Percentiles rank a stretch among this genome's conserved stretches.
Conservation (phyloP, 2,113 vertebrate species). For the Patagioenas fasciata region DNA sequence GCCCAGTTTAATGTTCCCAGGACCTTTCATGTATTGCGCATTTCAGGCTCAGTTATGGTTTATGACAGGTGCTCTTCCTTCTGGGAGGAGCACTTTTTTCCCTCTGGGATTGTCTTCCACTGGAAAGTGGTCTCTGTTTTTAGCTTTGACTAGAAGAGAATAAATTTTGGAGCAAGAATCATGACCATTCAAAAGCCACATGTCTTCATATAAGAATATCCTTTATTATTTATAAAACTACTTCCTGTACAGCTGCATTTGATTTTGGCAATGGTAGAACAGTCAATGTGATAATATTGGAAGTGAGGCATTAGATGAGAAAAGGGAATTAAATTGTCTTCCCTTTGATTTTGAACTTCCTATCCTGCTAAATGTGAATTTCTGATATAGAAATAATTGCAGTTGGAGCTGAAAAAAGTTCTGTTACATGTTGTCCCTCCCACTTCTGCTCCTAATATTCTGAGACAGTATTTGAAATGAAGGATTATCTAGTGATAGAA, state of each 20-base stretch:
- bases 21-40: background rate
- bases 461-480: background rate
- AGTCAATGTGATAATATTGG: background rate
- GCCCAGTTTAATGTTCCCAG: background rate
- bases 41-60: background rate
- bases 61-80: background rate
- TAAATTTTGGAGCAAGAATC: background rate
- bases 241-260: background rate
- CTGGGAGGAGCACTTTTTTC: background rate
- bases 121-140: background rate
- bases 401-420: background rate
- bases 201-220: background rate
- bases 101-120: background rate
- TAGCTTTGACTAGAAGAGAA: background rate
- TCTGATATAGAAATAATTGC: background rate
- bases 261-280: background rate
- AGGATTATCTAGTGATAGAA: background rate
- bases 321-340: background rate
- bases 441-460: background rate
- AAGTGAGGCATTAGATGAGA: background rate
- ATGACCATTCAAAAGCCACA: background rate
- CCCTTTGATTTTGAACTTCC: background rate
- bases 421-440: background rate
- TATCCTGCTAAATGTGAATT: background rate
- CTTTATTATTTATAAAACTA: background rate